Evolutionary conservation across 2,888 invertebrate genomes (phyloP), one percentile per base, ranked within the genome.

Genomic region (Ganaspis brasiliensis): DNA sequence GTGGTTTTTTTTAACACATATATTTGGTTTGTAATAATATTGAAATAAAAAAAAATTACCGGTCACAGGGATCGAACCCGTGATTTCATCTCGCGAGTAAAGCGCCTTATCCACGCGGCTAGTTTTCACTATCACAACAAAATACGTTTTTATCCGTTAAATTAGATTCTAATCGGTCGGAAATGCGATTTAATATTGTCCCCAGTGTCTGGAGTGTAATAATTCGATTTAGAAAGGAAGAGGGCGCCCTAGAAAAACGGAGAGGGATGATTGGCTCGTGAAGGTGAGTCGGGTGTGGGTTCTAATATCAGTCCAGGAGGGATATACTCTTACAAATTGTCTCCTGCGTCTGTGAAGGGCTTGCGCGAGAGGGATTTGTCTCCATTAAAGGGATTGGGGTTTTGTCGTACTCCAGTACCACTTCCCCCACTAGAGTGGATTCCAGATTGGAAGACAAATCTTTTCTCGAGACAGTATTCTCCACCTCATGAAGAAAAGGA

Each of bases 361-460:
- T 79, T 80, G 86, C 86, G 87, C 84, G 84, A 85, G 84, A 84
- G 84, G 89, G 87, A 91, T 90, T 90, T 90, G 89, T 90, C 89
- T 89, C 89, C 89, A 90, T 90, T 91, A 90, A 89, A 89, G 89
- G 89, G 89, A 90, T 91, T 88, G 88, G 89, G 90, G 89, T 90
- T 91, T 90, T 89, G 89, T 90, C 90, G 87, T 86, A 86, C 85
- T 89, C 85, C 85, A 86, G 86, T 85, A 85, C 86, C 85, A 87
- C 87, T 88, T 86, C 86, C 85, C 80, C 80, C 73, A 37, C 67
- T 24, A 79, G 74, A 75, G 79, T 76, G 79, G 79, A 72, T 81
- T 80, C 75, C 83, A 84, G 81, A 84, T 85, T 83, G 80, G 78
- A 80, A 82, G 82, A 84, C 79, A 83, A 83, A 85, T 85, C 83